Conservation (phyloP, 2,113 vertebrate genomes). For the Tautogolabrus adspersus region DNA sequence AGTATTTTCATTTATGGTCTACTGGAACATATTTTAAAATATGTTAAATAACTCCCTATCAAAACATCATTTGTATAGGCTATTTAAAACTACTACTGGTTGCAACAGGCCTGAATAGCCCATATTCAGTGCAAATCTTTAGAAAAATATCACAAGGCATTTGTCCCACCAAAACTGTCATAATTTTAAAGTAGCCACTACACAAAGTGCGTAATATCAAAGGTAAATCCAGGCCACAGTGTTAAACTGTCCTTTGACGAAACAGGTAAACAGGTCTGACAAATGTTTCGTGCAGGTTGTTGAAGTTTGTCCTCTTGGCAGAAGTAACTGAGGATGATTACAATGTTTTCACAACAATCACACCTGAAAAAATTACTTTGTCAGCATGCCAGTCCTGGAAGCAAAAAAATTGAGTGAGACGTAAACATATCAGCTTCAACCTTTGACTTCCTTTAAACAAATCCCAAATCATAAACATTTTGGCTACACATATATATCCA, state of each 20-base stretch:
- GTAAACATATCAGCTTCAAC: background rate
- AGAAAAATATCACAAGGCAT: no score
- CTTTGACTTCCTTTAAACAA: background rate
- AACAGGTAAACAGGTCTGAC: constrained; percentile 22
- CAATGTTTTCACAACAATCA: constrained; percentile 78
- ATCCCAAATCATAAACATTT: background rate
- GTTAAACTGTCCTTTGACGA: background rate
- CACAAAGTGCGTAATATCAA: no score
- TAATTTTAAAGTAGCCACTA: no score
- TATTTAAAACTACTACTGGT: no score
- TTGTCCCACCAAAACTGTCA: no score
- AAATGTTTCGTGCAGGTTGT: constrained; percentile 44
- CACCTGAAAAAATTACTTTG: constrained; percentile 45
- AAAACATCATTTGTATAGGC: no score
- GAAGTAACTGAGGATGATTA: constrained; percentile 39
- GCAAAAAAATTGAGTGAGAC: constrained; percentile 13
- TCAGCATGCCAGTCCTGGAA: constrained; percentile 58
- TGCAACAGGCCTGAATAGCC: no score
- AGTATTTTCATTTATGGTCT: no score
- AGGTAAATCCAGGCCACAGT: background rate
- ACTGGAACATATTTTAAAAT: no score
- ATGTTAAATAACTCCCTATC: no score
- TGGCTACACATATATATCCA: no score
- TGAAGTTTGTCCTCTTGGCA: constrained; percentile 34
- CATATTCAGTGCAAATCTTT: no score